Evolutionary conservation across 2,888 invertebrate genomes (phyloP), one percentile per base, ranked within the genome.

Genomic region (Drosophila limbata): DNA sequence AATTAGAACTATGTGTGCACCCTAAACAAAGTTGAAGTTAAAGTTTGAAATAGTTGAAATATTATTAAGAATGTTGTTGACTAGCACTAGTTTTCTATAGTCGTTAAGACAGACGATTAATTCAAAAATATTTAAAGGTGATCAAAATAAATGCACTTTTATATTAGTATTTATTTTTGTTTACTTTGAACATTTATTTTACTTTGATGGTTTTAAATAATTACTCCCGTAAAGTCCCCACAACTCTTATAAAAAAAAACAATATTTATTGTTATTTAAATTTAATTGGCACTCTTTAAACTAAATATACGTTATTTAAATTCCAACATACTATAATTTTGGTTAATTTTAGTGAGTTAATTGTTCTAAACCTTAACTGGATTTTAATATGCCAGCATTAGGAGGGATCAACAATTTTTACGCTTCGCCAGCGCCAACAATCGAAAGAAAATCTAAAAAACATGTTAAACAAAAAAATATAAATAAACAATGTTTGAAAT

Each of bases 311-410:
- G 13, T 13, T 25, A 35, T 47, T 42, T 21, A 44, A 35, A 17
- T 63, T 64, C 33, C 28, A 37, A 35, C 9, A 15, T 55, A 42
- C 19, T 42, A 40, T 10, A 61, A 68, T 56, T 56, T 57, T 42
- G 28, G 19, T 28, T 35, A 42, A 42, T 42, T 47, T 9, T 4
- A 17, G 19, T 15, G 5, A 33, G n/a, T 53, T 83, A 71, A 85
- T 73, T 79, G 62, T 50, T 48, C 3, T 9, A 25, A 62, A 62
- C 56, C 48, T 60, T 19, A 73, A 55, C 64, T 63, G 50, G 48
- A 45, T 59, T 64, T 69, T 69, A 67, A 76, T 69, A 53, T 47
- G 55, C 42, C 67, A 67, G 59, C 61, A 83, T 87, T 84, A 73
- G 15, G 35, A 9, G 59, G 40, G 59, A 31, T 63, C 48, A 69